phyloP scores from a whole-genome alignment of 2,113 vertebrate genomes.

The Planiliza haematocheilus region DNA sequence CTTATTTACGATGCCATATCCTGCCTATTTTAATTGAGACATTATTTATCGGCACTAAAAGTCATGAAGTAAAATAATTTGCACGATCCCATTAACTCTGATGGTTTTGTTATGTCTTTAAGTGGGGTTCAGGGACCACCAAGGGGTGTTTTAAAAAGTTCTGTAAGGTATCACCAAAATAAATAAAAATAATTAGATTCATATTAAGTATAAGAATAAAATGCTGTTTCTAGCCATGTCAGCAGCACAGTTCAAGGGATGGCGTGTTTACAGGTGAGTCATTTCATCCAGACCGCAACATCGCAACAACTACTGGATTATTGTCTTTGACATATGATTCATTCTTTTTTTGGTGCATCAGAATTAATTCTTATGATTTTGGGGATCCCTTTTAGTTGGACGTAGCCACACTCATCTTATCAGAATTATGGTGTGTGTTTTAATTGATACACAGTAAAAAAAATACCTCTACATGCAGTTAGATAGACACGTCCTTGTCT shows the following conservation, averaged over 20 bases:
- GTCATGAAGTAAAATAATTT: slow-evolving; percentile 15
- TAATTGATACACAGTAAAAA: too few relatives aligned
- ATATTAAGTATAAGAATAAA: not conserved
- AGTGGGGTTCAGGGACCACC: not conserved
- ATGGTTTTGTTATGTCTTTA: not conserved
- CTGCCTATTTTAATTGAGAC: slow-evolving; percentile 33
- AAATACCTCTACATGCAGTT: too few relatives aligned
- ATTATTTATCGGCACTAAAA: slow-evolving; percentile 16
- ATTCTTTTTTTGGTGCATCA: too few relatives aligned
- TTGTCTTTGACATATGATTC: too few relatives aligned
- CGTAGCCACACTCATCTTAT: too few relatives aligned
- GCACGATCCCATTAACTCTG: slow-evolving; percentile 26
- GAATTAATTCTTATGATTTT: too few relatives aligned
- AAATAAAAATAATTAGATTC: not conserved
- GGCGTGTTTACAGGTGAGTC: too few relatives aligned
- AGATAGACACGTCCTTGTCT: too few relatives aligned
- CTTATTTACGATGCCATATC: slow-evolving; percentile 16
- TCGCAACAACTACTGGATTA: too few relatives aligned
- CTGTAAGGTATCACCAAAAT: not conserved
- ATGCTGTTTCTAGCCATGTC: not conserved
- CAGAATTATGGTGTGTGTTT: too few relatives aligned
- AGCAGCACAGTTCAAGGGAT: not conserved
- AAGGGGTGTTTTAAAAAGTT: not conserved
- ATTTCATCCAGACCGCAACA: too few relatives aligned
- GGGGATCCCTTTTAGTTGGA: too few relatives aligned